These are phyloP conservation scores for Cercocebus atys DNA, from an alignment of 2,113 vertebrate genomes.

Conservation along the genomic window DNA sequence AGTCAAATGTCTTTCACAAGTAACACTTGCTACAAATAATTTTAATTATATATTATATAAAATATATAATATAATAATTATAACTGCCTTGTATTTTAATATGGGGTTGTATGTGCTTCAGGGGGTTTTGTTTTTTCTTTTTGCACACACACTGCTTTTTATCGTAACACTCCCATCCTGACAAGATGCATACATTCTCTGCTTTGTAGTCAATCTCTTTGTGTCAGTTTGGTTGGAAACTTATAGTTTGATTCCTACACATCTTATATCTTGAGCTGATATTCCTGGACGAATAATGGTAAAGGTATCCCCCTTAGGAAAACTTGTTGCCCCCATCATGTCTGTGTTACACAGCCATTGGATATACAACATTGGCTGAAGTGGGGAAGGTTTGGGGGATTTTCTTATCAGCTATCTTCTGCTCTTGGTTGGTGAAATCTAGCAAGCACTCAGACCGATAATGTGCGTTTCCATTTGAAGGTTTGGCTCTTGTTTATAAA, in stretches of 20 bases:
- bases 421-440: not conserved
- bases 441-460: not conserved
- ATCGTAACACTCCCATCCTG: not conserved
- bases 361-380: not conserved
- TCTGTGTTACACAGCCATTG: not conserved
- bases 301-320: not conserved
- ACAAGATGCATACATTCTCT: not conserved
- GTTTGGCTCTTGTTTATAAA: not conserved
- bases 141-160: not conserved
- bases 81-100: not conserved
- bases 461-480: not conserved
- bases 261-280: not conserved
- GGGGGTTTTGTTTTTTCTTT: not conserved
- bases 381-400: not conserved
- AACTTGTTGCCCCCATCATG: not conserved
- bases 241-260: not conserved
- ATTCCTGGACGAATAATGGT: not conserved
- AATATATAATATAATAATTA: not conserved
- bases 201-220: not conserved
- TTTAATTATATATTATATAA: not conserved
- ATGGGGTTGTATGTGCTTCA: not conserved
- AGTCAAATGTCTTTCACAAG: not conserved
- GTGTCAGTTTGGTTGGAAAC: not conserved
- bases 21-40: not conserved
- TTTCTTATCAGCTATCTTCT: not conserved